Conservation (phyloP, 2,888 invertebrate genomes). For the Cosmia pyralina region DNA sequence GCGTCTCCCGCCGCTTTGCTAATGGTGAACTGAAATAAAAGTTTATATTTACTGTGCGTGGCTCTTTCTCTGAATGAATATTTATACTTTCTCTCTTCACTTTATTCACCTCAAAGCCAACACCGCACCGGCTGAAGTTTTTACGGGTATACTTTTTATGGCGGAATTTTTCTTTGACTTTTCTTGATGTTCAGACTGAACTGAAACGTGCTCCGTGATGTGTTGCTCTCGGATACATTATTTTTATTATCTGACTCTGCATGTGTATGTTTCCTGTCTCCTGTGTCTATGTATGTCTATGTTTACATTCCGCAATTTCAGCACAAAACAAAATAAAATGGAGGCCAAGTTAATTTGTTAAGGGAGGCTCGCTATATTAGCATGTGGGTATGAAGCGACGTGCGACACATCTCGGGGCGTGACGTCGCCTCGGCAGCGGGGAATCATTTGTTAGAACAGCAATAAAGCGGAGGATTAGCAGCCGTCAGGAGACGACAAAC, state of each 20-base stretch:
- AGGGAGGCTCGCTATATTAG: constrained; percentile 53
- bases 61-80: constrained; percentile 85
- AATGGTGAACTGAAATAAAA: constrained; percentile 87
- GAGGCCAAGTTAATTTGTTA: constrained; percentile 51
- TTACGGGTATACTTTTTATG: constrained; percentile 80
- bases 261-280: too few species aligned
- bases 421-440: constrained; percentile 69
- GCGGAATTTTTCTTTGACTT: constrained; percentile 78
- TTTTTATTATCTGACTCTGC: constrained; percentile 40
- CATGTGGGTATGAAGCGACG: constrained; percentile 56
- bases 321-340: constrained; percentile 34
- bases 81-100: constrained; percentile 85
- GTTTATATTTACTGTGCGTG: constrained; percentile 89
- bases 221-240: constrained; percentile 52
- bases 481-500: constrained; percentile 83
- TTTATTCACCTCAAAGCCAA: constrained; percentile 84
- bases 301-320: constrained; percentile 6
- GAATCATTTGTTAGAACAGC: constrained; percentile 85
- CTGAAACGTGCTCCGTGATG: constrained; percentile 65
- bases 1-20: constrained; percentile 79
- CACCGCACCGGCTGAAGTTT: constrained; percentile 74
- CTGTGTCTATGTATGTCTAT: background rate
- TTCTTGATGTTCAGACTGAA: constrained; percentile 73
- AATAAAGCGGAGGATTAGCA: constrained; percentile 87
- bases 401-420: constrained; percentile 62